Base-by-base conservation (phyloP, 2,888 invertebrate genomes). In the Alentia gelatinosa region DNA sequence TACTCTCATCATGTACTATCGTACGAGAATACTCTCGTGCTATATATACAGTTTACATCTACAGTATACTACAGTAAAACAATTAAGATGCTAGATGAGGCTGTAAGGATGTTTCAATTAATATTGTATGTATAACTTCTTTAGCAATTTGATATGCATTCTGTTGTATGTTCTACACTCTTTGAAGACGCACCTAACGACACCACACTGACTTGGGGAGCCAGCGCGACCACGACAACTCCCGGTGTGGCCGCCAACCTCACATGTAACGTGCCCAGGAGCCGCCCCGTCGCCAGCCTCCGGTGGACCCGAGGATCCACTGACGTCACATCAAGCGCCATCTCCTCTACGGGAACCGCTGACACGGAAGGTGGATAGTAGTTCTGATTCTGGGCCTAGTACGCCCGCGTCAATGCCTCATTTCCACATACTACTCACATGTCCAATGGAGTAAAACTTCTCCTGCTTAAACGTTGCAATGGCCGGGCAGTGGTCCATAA, bases 121-220 rank as follows among this genome's bases (percentile, higher is more conserved):
- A n/a, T n/a, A n/a, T n/a, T n/a, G n/a, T n/a, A n/a, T n/a, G n/a
- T n/a, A n/a, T n/a, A n/a, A n/a, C n/a, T n/a, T n/a, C n/a, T n/a
- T n/a, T n/a, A n/a, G n/a, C n/a, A n/a, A n/a, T n/a, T n/a, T n/a
- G n/a, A n/a, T n/a, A n/a, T n/a, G n/a, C 19, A 47, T 47, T 47
- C 47, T 12, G 9, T 19, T 12, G 47, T 47, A 19, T 19, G 19
- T 47, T 47, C 7, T 47, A 19, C 47, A 47, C 19, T 19, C 47
- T 19, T 15, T n/a, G n/a, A 4, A 83, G 83, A 83, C 39, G 4
- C 83, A n/a, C 83, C 83, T 7, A 83, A 37, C 4, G 15, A 37
- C n/a, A 83, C 83, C 39, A 83, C 83, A 37, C 35, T 83, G 23
- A 37, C 40, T 15, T 88, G 88, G 88, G 88, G 50, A 5, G 47